Percentiles rank a stretch among this genome's conserved stretches.
phyloP scores from a whole-genome alignment of 2,888 invertebrate genomes.

The Drosophila mercatorum region DNA sequence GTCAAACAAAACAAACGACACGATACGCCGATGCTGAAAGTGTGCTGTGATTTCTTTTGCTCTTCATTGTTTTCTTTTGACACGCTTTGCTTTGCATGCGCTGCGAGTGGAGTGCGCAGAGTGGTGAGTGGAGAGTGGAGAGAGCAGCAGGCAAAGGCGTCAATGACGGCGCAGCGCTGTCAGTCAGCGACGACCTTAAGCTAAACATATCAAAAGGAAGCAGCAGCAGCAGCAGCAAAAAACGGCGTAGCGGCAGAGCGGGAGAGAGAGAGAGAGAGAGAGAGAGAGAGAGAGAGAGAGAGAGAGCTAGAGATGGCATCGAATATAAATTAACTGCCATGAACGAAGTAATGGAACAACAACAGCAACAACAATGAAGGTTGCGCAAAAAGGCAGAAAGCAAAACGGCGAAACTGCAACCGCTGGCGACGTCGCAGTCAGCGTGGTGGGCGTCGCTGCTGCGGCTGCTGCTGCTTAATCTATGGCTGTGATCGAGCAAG shows the following conservation, averaged over 20 bases:
- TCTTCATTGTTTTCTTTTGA: conserved; percentile 47
- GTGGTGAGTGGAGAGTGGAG: conserved; percentile 3
- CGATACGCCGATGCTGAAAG: conserved; percentile 66
- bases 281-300: conserved; percentile 10
- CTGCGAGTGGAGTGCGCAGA: conserved; percentile 30
- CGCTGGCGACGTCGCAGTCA: conserved; percentile 30
- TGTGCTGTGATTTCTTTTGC: conserved; percentile 61
- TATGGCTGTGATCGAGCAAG: conserved; percentile 71
- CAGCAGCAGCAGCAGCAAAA: conserved; percentile 46
- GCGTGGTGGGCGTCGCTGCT: conserved; percentile 52
- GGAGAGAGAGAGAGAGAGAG: conserved; percentile 6
- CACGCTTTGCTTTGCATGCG: conserved; percentile 48
- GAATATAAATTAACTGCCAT: conserved; percentile 77
- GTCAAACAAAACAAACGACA: conserved; percentile 75
- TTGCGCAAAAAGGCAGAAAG: conserved; percentile 66
- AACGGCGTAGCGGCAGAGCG: conserved; percentile 3
- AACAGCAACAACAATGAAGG: conserved; percentile 53
- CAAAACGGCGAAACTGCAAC: conserved; percentile 62
- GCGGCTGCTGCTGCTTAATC: conserved; percentile 58
- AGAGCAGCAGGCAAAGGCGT: conserved; percentile 68
- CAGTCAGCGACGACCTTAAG: conserved; percentile 55
- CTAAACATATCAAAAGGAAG: conserved; percentile 63
- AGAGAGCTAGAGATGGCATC: conserved; percentile 59
- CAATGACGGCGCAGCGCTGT: conserved; percentile 59
- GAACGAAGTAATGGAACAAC: conserved; percentile 71